Evolutionary conservation across 2,113 vertebrate species (phyloP).

Genomic region (Ardeotis arabs): DNA sequence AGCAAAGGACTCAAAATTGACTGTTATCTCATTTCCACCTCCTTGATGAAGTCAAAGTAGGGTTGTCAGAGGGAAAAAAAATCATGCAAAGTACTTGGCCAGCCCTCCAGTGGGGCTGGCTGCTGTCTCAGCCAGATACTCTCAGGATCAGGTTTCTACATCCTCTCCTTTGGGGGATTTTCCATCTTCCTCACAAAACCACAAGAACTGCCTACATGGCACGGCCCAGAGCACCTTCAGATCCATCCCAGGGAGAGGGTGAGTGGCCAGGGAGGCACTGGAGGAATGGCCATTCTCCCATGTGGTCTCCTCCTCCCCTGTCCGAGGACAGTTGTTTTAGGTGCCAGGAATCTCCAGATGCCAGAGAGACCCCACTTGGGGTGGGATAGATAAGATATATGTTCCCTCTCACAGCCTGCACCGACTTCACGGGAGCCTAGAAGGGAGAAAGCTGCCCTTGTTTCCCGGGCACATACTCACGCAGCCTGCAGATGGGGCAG

Average conservation of each 20-base stretch:
- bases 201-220: background rate
- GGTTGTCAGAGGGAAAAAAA: background rate
- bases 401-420: background rate
- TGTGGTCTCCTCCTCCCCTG: background rate
- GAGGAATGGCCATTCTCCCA: background rate
- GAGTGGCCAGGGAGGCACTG: background rate
- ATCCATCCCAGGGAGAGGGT: background rate
- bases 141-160: background rate
- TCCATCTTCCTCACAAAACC: background rate
- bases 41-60: background rate
- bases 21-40: background rate
- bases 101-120: background rate
- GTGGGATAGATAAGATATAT: background rate
- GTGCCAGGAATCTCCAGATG: background rate
- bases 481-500: constrained; percentile 96
- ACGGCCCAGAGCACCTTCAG: background rate
- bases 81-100: background rate
- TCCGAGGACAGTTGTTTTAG: background rate
- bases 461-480: constrained; percentile 75
- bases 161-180: background rate
- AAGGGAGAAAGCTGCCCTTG: background rate
- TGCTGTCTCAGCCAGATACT: background rate
- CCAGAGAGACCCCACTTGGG: background rate
- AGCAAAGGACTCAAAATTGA: background rate
- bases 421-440: background rate